phyloP scores from a whole-genome alignment of 1,140 invertebrate genomes.

The Zaprionus vittiger region DNA sequence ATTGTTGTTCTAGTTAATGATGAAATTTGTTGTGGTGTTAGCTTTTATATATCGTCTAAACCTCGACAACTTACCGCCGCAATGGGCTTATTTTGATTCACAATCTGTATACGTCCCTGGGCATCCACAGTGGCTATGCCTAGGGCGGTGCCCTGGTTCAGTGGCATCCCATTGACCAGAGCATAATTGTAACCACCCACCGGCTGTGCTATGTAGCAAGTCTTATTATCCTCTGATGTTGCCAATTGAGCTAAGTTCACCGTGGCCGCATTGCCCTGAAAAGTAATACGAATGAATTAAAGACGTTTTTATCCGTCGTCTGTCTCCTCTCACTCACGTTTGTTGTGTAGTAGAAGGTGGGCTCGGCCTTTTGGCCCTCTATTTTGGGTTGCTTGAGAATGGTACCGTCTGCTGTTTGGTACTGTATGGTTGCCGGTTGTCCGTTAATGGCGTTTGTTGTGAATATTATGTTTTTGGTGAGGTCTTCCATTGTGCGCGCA shows the following conservation, averaged over 20 bases:
- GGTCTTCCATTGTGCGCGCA: constrained; percentile 75
- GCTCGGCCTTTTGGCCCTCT: constrained; percentile 82
- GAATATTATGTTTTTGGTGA: constrained; percentile 84
- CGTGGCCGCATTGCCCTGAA: constrained; percentile 84
- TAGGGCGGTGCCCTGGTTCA: constrained; percentile 77
- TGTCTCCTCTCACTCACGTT: constrained; percentile 86
- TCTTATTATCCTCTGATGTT: constrained; percentile 87
- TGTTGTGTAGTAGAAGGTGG: constrained; percentile 88
- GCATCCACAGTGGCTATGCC: constrained; percentile 83
- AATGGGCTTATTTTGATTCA: constrained; percentile 84
- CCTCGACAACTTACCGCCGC: constrained; percentile 64
- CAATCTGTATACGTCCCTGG: constrained; percentile 81
- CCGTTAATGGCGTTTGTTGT: constrained; percentile 80
- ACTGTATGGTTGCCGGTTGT: constrained; percentile 82
- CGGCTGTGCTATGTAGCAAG: constrained; percentile 89
- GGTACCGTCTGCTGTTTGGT: constrained; percentile 83
- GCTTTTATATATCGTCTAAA: not conserved
- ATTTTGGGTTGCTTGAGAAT: constrained; percentile 84
- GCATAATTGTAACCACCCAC: constrained; percentile 89
- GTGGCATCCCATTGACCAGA: constrained; percentile 87
- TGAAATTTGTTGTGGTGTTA: not conserved
- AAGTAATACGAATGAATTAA: not conserved
- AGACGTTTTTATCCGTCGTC: not conserved
- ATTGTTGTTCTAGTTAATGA: not conserved
- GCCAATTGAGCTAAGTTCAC: constrained; percentile 88